Evolutionary conservation across 1,140 invertebrate species (phyloP).

Genomic region (Micrasema longulum): DNA sequence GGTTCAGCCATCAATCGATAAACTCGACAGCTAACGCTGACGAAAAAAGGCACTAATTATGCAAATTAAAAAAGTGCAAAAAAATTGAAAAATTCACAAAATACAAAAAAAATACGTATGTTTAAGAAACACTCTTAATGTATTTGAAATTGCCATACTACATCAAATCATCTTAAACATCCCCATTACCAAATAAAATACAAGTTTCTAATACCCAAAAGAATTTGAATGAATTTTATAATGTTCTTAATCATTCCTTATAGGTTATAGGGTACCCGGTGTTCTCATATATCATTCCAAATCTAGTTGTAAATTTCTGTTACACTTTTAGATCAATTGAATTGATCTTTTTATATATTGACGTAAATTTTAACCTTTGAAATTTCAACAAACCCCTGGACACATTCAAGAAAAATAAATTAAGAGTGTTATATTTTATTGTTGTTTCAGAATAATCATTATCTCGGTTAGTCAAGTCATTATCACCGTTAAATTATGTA

Average conservation of each 20-base stretch:
- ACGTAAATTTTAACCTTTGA: no score
- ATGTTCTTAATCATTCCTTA: no score
- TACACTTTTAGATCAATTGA: neutral
- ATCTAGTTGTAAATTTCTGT: no score
- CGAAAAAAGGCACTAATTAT: constrained; percentile 17
- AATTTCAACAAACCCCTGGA: neutral
- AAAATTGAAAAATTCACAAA: constrained; percentile 9
- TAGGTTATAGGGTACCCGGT: constrained; percentile 12
- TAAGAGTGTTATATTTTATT: constrained; percentile 32
- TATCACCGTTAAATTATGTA: constrained; percentile 26
- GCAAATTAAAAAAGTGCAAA: constrained; percentile 20
- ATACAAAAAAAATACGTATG: constrained; percentile 7
- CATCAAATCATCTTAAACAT: constrained; percentile 15
- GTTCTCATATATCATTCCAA: constrained; percentile 11
- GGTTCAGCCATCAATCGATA: neutral
- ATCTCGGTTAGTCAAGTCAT: neutral
- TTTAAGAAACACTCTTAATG: constrained; percentile 24
- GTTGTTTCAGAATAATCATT: neutral
- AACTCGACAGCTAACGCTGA: neutral
- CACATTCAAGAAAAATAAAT: neutral
- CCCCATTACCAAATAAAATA: neutral
- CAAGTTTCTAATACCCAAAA: no score
- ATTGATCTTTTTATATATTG: neutral
- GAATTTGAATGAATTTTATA: no score
- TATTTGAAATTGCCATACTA: constrained; percentile 27